Percentiles rank a stretch among this genome's conserved stretches.
phyloP scores from a whole-genome alignment of 2,113 vertebrate genomes.

The Onychorhynchus coronatus region DNA sequence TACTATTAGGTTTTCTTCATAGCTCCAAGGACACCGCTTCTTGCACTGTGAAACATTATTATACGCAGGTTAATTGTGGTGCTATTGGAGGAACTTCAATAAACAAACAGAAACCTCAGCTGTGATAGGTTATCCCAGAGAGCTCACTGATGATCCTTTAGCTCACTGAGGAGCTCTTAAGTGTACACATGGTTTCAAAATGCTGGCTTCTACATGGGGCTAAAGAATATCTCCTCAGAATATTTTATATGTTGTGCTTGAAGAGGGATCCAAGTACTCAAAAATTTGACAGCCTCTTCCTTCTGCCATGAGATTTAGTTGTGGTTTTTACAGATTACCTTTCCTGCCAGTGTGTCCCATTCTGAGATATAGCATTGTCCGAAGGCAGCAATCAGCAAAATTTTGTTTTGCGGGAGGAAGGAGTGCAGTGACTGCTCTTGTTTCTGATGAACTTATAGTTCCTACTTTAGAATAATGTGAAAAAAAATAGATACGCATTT shows the following conservation, averaged over 20 bases:
- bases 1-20: background rate
- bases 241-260: background rate
- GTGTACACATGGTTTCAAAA: background rate
- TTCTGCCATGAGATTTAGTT: background rate
- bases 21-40: background rate
- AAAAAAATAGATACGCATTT: background rate
- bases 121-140: background rate
- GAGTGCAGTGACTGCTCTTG: background rate
- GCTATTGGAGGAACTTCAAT: background rate
- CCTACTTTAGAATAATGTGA: background rate
- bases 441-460: background rate
- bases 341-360: background rate
- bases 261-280: background rate
- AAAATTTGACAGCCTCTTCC: background rate
- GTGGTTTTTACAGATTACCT: background rate
- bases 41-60: background rate
- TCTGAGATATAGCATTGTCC: background rate
- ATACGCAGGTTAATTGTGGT: accelerated
- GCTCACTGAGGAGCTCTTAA: background rate
- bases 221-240: background rate
- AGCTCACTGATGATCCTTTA: background rate
- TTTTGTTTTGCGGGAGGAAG: too few species aligned
- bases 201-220: background rate
- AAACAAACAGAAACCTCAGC: background rate
- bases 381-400: background rate